Conservation (phyloP, 2,888 invertebrate species). For the Philereme transversata region DNA sequence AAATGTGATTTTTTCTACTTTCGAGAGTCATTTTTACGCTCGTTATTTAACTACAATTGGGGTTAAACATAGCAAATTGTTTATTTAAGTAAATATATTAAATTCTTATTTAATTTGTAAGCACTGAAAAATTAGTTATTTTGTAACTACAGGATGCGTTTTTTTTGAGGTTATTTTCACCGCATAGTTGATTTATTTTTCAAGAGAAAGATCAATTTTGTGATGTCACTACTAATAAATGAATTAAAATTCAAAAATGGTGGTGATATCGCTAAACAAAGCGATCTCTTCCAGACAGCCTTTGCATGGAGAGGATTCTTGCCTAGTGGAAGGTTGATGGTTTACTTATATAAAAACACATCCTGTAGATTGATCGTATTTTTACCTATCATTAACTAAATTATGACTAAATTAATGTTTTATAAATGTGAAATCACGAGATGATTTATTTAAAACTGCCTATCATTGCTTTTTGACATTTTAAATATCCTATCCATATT, state of each 20-base stretch:
- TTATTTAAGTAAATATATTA: constrained; percentile 13
- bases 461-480: background rate
- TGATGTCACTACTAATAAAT: background rate
- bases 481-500: background rate
- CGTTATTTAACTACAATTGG: too few species aligned
- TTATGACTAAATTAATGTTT: constrained; percentile 14
- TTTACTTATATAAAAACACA: background rate
- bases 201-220: background rate
- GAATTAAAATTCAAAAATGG: background rate
- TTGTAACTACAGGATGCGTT: constrained; percentile 7
- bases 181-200: background rate
- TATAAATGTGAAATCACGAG: constrained; percentile 2
- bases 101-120: constrained; percentile 27
- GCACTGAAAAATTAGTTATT: constrained; percentile 9
- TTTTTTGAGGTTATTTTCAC: background rate
- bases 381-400: constrained; percentile 3
- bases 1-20: background rate
- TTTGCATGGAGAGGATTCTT: background rate
- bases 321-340: background rate
- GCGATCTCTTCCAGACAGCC: too few species aligned
- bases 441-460: background rate
- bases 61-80: background rate
- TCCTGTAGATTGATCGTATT: background rate
- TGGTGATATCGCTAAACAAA: too few species aligned
- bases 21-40: background rate